Evolutionary conservation across 1,140 invertebrate species (phyloP).

Genomic region (Leucophenga varia): DNA sequence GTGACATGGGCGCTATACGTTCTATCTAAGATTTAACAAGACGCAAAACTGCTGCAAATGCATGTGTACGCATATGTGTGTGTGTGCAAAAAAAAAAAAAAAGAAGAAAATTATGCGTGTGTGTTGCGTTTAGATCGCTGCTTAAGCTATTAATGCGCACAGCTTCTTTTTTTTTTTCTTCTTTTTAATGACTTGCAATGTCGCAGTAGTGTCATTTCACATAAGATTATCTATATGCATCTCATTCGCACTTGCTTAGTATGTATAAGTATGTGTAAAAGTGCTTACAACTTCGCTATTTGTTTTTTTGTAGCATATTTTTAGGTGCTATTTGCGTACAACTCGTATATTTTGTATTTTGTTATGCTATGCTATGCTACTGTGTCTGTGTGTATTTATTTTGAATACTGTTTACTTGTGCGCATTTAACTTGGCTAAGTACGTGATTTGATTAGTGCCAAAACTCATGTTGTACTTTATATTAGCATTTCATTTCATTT

Average conservation of each 20-base stretch:
- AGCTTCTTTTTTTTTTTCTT: constrained; percentile 14
- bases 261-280: not conserved
- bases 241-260: no score
- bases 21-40: no score
- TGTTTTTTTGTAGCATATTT: constrained; percentile 34
- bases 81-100: no score
- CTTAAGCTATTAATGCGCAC: constrained; percentile 43
- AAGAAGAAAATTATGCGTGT: no score
- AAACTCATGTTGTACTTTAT: constrained; percentile 31
- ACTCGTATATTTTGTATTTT: no score
- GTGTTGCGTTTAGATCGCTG: not conserved
- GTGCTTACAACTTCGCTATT: constrained; percentile 1
- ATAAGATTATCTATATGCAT: not conserved
- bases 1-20: no score
- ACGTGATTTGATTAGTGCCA: constrained; percentile 50
- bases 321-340: constrained; percentile 15
- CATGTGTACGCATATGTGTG: no score
- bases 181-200: constrained; percentile 5
- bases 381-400: constrained; percentile 8
- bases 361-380: not conserved
- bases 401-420: constrained; percentile 12
- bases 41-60: no score
- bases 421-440: constrained; percentile 53
- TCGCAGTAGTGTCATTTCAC: not conserved
- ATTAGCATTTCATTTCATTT: constrained; percentile 10